Base-by-base conservation (phyloP, 1,140 invertebrate species). In the Hirudo medicinalis region DNA sequence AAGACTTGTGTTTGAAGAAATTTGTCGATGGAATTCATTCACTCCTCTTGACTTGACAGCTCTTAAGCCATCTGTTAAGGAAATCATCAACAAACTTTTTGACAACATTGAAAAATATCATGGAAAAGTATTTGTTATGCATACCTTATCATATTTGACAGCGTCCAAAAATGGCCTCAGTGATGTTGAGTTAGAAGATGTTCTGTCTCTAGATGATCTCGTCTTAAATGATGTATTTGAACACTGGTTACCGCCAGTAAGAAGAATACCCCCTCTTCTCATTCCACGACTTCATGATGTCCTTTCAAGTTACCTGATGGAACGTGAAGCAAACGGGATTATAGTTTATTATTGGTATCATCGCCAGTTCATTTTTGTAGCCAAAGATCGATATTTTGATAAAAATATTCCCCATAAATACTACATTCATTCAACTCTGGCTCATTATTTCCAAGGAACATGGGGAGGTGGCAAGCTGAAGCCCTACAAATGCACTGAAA, bases 401-500 rank as follows among this genome's bases (percentile, higher is more conserved):
- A 20, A 19, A 5, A 63, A 72, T 29, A 5, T 20, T 15, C 17
- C 43, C 17, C 63, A 71, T 54, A 69, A 22, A 19, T 20, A n/a
- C 32, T 57, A 69, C 54, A 70, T 72, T 22, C 72, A 72, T 54
- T 25, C 22, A 9, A 53, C 17, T 40, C 25, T 97, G 74, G 92
- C 94, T 2, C 95, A 99, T 83, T 98, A 97, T 80, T 99, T 94
- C 80, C 82, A 96, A 22, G 94, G 94, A 0, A 78, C 76, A 15
- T 82, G 79, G 93, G 36, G 80, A 25, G 93, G 92, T n/a, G 93
- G 93, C 0, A 87, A 85, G 67, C 90, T 92, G 0, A 97, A 98
- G 77, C 94, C 86, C 0, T 99, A 97, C 78, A 94, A 95, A 78
- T 99, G 92, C 76, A 96, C 94, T 0, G 93, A 97, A 82, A 93